Percentiles rank a stretch among this genome's conserved stretches.
phyloP scores from a whole-genome alignment of 1,140 invertebrate genomes.

The Heliconius hewitsoni region DNA sequence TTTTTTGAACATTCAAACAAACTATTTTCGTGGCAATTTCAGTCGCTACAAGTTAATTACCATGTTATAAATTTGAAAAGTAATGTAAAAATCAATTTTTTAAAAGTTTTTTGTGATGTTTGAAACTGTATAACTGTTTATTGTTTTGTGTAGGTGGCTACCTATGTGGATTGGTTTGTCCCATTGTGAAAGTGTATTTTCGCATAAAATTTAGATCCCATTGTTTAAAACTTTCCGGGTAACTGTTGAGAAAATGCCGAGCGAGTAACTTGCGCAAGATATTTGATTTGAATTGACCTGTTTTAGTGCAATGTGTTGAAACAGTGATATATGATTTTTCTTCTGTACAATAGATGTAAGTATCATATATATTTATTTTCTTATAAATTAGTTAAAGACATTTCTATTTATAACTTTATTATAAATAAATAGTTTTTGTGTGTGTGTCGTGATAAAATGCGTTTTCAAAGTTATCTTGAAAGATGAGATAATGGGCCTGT shows the following conservation, averaged over 20 bases:
- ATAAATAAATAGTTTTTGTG: not conserved
- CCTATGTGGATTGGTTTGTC: conserved; percentile 65
- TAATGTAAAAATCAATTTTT: conserved; percentile 30
- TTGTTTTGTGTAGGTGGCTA: conserved; percentile 79
- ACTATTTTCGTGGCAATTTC: conserved; percentile 32
- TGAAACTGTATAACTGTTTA: conserved; percentile 71
- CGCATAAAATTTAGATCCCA: conserved; percentile 79
- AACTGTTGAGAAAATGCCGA: conserved; percentile 65
- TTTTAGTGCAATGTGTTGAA: conserved; percentile 50
- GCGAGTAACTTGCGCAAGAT: conserved; percentile 59
- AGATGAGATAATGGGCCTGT: conserved; percentile 17
- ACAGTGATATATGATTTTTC: conserved; percentile 34
- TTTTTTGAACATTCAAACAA: conserved; percentile 50
- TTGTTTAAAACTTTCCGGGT: conserved; percentile 75
- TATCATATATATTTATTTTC: conserved; percentile 25
- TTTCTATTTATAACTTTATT: not conserved
- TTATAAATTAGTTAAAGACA: not conserved
- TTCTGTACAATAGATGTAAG: conserved; percentile 36
- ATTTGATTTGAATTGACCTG: conserved; percentile 35
- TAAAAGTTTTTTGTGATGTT: conserved; percentile 54
- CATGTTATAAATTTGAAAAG: conserved; percentile 27
- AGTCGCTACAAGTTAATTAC: conserved; percentile 28
- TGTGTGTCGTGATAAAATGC: conserved; percentile 16
- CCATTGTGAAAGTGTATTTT: conserved; percentile 79
- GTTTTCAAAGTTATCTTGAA: conserved; percentile 19